Percentiles rank a stretch among this genome's conserved stretches.
Evolutionary conservation across 2,113 vertebrate species (phyloP).

Genomic region (Neolamprologus cancellatus): DNA sequence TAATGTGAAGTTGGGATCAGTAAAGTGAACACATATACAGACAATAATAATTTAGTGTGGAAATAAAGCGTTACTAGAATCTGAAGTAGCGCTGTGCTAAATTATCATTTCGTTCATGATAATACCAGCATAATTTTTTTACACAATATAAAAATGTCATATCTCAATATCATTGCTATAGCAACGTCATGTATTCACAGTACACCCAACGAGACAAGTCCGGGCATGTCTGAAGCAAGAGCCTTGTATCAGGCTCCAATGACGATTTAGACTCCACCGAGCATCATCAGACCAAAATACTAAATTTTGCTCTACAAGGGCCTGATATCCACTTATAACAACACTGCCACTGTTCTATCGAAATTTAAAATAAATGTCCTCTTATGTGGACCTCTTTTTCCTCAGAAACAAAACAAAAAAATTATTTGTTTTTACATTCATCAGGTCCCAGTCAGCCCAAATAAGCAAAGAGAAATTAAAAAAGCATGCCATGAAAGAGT

Average conservation of each 20-base stretch:
- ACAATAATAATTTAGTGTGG: neutral
- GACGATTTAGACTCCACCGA: neutral
- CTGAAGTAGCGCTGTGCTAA: neutral
- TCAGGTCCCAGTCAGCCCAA: neutral
- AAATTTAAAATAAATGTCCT: neutral
- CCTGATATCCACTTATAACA: neutral
- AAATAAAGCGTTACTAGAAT: slow-evolving; percentile 19
- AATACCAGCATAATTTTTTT: neutral
- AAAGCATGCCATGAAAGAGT: neutral
- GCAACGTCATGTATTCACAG: neutral
- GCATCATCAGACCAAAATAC: neutral
- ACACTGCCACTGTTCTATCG: neutral
- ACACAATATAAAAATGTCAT: neutral
- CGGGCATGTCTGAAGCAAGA: neutral
- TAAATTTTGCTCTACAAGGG: neutral
- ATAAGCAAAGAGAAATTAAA: neutral
- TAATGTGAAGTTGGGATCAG: neutral
- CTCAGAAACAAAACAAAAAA: neutral
- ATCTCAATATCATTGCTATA: neutral
- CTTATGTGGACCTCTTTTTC: neutral
- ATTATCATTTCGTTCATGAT: neutral
- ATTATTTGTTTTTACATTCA: neutral
- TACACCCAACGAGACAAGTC: neutral
- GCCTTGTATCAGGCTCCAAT: neutral
- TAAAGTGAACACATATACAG: neutral